Evolutionary conservation across 1,140 invertebrate genomes (phyloP), one percentile per base, ranked within the genome.

Genomic region (Venustaconcha ellipsiformis): DNA sequence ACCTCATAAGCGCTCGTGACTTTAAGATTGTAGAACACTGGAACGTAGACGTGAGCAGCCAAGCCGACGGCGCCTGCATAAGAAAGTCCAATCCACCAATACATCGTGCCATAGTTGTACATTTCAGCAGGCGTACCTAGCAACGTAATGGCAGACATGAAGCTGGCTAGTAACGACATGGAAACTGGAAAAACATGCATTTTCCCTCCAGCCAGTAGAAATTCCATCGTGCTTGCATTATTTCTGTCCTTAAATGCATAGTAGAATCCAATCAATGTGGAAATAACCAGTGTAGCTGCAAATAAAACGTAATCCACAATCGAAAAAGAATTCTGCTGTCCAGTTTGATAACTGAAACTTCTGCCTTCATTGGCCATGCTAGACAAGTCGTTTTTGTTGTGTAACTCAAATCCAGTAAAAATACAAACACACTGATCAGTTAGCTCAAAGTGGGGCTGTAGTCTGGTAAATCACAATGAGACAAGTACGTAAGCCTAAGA

Each of bases 121-220:
- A 87, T 82, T 80, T 88, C 86, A 15, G 72, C 78, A 14, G 86
- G 82, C 18, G 79, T 85, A 37, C 96, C 96, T 20, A 98, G 90
- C 15, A 98, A 88, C 0, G 96, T 96, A 18, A 98, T 93, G 15
- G 96, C 95, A 2, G 96, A 97, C 95, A 98, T 96, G 85, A 98
- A 97, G 58, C 95, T 96, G 89, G 88, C 82, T 59, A 87, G 72
- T 65, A 87, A 67, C 23, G 85, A 87, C 78, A 88, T 78, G 1
- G 85, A 78, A 2, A 85, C 85, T 2, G 86, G 86, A 1, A 96
- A 11, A 30, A 85, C 72, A 3, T 92, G 90, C 94, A 96, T 95
- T 57, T 94, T 94, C 74, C 92, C 92, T 81, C 95, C 94, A 1
- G 94, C 95, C 18, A 95, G 88, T 14, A 96, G 88, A 84, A 95